Percentiles rank a stretch among this genome's conserved stretches.
Evolutionary conservation across 2,888 invertebrate genomes (phyloP).

Genomic region (Autographa gamma): DNA sequence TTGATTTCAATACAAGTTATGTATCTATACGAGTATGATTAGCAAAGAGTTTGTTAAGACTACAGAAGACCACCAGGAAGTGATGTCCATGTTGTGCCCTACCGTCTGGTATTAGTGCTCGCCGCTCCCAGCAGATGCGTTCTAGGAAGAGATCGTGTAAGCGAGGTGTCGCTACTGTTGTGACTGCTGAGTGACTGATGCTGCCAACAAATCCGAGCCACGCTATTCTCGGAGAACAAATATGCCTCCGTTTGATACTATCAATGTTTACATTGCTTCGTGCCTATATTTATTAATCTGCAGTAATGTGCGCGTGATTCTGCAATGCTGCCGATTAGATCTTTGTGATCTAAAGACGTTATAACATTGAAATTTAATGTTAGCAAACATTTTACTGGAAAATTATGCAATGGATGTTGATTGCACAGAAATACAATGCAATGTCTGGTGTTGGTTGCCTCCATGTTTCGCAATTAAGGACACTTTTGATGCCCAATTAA

Average conservation of each 20-base stretch:
- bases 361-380: slow-evolving; percentile 12
- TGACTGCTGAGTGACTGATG: slow-evolving; percentile 86
- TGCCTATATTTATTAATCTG: slow-evolving; percentile 34
- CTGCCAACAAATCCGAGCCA: slow-evolving; percentile 64
- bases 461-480: not conserved
- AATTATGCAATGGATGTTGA: not conserved
- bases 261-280: slow-evolving; percentile 52
- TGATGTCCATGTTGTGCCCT: not conserved
- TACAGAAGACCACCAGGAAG: slow-evolving; percentile 7
- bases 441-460: not conserved
- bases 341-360: slow-evolving; percentile 33
- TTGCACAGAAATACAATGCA: not conserved
- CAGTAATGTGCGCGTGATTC: slow-evolving; percentile 42
- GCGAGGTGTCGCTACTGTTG: slow-evolving; percentile 74
- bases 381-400: slow-evolving; percentile 9
- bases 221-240: slow-evolving; percentile 66
- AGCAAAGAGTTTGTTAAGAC: slow-evolving; percentile 1
- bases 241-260: slow-evolving; percentile 58
- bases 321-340: slow-evolving; percentile 42
- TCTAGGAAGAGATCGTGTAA: slow-evolving; percentile 72
- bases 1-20: too few species aligned
- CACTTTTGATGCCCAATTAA: not conserved
- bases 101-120: slow-evolving; percentile 10
- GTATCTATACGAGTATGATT: too few species aligned
- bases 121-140: slow-evolving; percentile 61